Evolutionary conservation across 2,888 invertebrate genomes (phyloP), one percentile per base, ranked within the genome.

Genomic region (Aspidiotus rigidus): DNA sequence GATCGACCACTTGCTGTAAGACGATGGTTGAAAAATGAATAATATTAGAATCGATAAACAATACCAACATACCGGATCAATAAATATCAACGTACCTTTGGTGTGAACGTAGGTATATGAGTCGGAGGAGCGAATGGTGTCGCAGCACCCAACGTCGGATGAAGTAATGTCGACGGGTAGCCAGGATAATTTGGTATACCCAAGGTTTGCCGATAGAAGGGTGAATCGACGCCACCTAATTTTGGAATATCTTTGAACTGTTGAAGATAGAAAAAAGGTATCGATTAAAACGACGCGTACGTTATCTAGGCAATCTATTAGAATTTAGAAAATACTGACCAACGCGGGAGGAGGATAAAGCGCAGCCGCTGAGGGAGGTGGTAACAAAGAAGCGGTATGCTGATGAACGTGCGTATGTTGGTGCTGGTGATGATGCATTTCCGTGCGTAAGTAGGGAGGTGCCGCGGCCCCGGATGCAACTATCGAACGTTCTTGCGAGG

Each of bases 361-460:
- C 9, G 82, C 79, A 73, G 82, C 78, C 62, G 81, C 79, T 28
- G 84, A 83, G 16, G 77, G 77, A 9, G 79, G 77, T 64, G 86
- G 83, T 71, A 85, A 77, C 71, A 86, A 80, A 70, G 86, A 83
- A 70, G 88, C 83, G 74, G 89, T 88, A 78, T 90, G 90, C 77
- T 91, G 91, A 81, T 92, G 93, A 76, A 93, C 88, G 79, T 75
- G 75, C 15, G 75, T 75, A 71, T 75, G 93, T 77, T 93, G 92
- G 80, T 93, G 93, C 79, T 91, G 92, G 82, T 93, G 93, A 81
- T 92, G 92, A 79, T 92, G 93, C 85, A 92, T 87, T 81, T 91
- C 93, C 64, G 90, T 91, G 76, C 90, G 84, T 76, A 88, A 82
- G 75, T 86, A 86, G 64, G 86, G 83, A 54, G 70, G 70, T 41